Conservation (phyloP, 2,888 invertebrate genomes). For the Ceriagrion tenellum region DNA sequence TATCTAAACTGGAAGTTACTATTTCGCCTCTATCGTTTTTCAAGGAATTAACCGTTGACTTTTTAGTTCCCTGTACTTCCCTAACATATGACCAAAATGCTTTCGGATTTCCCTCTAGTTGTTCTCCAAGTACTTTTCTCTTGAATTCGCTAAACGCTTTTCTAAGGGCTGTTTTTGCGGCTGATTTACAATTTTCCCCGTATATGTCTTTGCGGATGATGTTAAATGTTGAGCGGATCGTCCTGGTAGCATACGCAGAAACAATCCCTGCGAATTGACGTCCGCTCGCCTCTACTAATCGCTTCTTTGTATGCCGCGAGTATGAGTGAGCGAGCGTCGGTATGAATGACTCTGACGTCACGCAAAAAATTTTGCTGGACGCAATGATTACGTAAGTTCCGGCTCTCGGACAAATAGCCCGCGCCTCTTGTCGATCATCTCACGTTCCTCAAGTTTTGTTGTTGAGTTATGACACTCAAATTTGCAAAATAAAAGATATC, state of each 20-base stretch:
- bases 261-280: background rate
- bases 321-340: background rate
- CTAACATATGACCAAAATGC: too few relatives aligned
- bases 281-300: background rate
- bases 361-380: background rate
- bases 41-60: too few relatives aligned
- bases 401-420: background rate
- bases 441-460: background rate
- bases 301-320: background rate
- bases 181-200: too few relatives aligned
- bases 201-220: too few relatives aligned
- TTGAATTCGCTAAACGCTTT: too few relatives aligned
- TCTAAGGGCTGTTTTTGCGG: too few relatives aligned
- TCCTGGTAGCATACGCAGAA: background rate
- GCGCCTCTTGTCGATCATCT: background rate
- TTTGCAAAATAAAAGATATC: background rate
- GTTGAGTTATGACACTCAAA: background rate
- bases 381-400: constrained; percentile 16
- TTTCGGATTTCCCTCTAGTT: too few relatives aligned
- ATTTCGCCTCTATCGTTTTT: too few relatives aligned
- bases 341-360: constrained; percentile 48
- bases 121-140: too few relatives aligned
- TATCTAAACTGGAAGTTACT: too few relatives aligned
- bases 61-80: too few relatives aligned
- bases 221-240: background rate